Evolutionary conservation across 2,888 invertebrate species (phyloP).

Genomic region (Apamea anceps): DNA sequence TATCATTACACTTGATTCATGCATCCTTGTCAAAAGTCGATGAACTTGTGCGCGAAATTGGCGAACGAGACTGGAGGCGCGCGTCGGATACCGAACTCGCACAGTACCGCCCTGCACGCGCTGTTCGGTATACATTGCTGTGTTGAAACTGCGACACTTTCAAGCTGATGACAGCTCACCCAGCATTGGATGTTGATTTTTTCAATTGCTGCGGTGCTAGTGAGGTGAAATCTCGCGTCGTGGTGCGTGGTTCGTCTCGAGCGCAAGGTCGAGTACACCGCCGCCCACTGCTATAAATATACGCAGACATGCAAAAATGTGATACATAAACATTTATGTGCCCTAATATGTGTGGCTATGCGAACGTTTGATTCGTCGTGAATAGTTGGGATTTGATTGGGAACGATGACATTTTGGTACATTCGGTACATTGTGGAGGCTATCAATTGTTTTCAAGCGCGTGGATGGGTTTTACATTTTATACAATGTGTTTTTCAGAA

Average conservation of each 20-base stretch:
- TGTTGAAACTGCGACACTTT: slow-evolving; percentile 2
- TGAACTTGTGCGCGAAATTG: slow-evolving; percentile 90
- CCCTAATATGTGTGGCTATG: slow-evolving; percentile 77
- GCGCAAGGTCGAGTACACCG: slow-evolving; percentile 86
- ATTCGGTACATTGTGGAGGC: slow-evolving; percentile 30
- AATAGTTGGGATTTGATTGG: slow-evolving; percentile 64
- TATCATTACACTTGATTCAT: slow-evolving; percentile 76
- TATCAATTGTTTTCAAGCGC: slow-evolving; percentile 23
- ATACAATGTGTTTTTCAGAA: not conserved
- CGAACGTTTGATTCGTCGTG: slow-evolving; percentile 68
- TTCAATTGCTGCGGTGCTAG: slow-evolving; percentile 32
- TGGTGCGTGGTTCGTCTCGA: slow-evolving; percentile 81
- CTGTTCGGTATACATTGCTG: slow-evolving; percentile 31
- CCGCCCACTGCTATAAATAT: slow-evolving; percentile 88
- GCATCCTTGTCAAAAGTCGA: slow-evolving; percentile 83
- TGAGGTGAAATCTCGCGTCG: slow-evolving; percentile 64
- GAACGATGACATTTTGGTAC: slow-evolving; percentile 57
- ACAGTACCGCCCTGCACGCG: slow-evolving; percentile 25
- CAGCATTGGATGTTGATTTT: slow-evolving; percentile 64
- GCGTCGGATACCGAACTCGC: slow-evolving; percentile 75
- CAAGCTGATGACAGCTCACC: slow-evolving; percentile 25
- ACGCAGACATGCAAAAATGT: slow-evolving; percentile 88
- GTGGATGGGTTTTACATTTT: not conserved
- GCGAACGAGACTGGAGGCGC: slow-evolving; percentile 83
- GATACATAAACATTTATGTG: slow-evolving; percentile 83